These are phyloP conservation scores for Coregonus ussuriensis DNA, from an alignment of 2,797 vertebrate species.

Conservation along the genomic window DNA sequence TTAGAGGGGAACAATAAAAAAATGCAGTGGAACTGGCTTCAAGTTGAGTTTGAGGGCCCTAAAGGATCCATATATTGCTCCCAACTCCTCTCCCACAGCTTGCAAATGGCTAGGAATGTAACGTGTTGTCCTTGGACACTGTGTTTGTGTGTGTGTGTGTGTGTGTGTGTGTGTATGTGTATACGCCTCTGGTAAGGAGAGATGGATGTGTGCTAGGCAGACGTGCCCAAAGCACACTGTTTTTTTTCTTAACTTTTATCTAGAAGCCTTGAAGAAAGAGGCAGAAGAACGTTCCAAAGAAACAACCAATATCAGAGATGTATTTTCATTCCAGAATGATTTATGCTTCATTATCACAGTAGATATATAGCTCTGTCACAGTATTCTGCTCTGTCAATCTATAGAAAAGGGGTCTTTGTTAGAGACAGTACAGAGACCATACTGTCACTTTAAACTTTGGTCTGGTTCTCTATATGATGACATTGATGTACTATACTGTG, in stretches of 20 bases:
- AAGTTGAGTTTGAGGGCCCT: slow-evolving; percentile 37
- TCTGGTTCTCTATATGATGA: slow-evolving; percentile 24
- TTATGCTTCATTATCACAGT: slow-evolving; percentile 60
- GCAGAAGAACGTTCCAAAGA: slow-evolving; percentile 51
- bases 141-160: slow-evolving; percentile 35
- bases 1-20: too few species aligned
- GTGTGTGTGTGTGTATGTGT: neutral
- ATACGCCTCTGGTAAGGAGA: slow-evolving; percentile 64
- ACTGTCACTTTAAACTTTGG: neutral
- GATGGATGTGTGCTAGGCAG: slow-evolving; percentile 65
- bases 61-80: slow-evolving; percentile 77
- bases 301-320: slow-evolving; percentile 66
- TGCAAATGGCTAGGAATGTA: slow-evolving; percentile 74
- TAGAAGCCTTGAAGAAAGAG: slow-evolving; percentile 65
- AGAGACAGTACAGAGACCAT: slow-evolving; percentile 29
- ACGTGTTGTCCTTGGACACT: slow-evolving; percentile 74
- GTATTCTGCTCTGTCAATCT: slow-evolving; percentile 18
- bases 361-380: slow-evolving; percentile 38
- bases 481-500: neutral
- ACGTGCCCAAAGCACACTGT: slow-evolving; percentile 65
- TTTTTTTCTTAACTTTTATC: slow-evolving; percentile 55
- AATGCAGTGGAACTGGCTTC: too few species aligned
- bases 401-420: slow-evolving; percentile 4
- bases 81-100: slow-evolving; percentile 67
- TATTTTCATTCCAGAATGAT: slow-evolving; percentile 67